A percentile compares a stretch with the other conserved stretches of the same genome.
phyloP scores from a whole-genome alignment of 2,113 vertebrate species.

The Dasypus novemcinctus region DNA sequence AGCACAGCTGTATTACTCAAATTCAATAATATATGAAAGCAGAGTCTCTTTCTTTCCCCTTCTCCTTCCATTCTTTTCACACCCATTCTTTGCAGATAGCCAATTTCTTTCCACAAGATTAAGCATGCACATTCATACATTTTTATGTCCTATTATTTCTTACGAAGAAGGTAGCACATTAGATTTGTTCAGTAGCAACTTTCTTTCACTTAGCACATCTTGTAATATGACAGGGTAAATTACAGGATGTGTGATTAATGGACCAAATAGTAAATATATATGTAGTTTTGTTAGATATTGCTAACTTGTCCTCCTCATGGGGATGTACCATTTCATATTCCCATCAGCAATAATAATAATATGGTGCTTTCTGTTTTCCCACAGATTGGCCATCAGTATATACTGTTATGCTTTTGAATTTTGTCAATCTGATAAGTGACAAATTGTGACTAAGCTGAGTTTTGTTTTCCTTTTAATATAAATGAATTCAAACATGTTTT shows the following conservation, averaged over 20 bases:
- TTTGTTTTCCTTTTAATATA: background rate
- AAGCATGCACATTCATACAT: background rate
- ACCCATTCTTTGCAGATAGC: background rate
- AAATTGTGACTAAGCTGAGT: background rate
- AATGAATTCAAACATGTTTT: background rate
- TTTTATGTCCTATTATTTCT: background rate
- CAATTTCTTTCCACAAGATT: background rate
- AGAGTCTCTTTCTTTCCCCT: background rate
- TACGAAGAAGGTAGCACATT: background rate
- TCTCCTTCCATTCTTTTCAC: background rate
- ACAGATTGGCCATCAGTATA: background rate
- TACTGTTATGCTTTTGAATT: background rate
- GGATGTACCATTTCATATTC: background rate
- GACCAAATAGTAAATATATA: background rate
- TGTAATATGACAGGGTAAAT: background rate
- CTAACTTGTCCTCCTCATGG: background rate
- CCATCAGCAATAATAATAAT: background rate
- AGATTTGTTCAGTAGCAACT: background rate
- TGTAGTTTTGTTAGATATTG: background rate
- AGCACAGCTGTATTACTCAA: background rate
- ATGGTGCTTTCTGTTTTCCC: background rate
- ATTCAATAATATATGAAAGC: background rate
- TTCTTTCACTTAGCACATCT: background rate
- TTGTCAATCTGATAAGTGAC: background rate
- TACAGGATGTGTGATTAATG: background rate